Evolutionary conservation across 2,113 vertebrate species (phyloP).

Genomic region (Rhineura floridana): DNA sequence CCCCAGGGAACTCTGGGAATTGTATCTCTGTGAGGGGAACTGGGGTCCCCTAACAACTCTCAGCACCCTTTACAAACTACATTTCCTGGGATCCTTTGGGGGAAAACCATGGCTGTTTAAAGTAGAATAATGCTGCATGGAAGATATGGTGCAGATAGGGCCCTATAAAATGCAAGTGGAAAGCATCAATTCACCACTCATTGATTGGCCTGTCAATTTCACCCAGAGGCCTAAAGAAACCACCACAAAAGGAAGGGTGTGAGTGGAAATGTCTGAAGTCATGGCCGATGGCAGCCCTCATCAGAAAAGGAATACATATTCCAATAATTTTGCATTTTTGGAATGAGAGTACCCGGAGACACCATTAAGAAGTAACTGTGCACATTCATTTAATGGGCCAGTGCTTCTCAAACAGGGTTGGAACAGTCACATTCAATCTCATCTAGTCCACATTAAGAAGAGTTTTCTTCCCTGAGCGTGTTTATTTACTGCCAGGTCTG

Average conservation of each 20-base stretch:
- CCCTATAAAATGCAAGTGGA: conserved; percentile 43
- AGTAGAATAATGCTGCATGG: too few species aligned
- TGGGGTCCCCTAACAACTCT: too few species aligned
- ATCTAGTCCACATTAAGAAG: conserved; percentile 74
- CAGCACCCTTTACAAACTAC: too few species aligned
- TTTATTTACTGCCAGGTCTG: conserved; percentile 77
- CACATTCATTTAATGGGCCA: conserved; percentile 82
- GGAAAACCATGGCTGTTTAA: too few species aligned
- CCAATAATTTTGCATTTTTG: conserved; percentile 80
- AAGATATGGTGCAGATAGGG: too few species aligned
- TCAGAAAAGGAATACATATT: conserved; percentile 70
- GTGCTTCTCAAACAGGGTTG: conserved; percentile 72
- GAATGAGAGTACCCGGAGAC: conserved; percentile 78
- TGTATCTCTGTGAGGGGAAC: too few species aligned
- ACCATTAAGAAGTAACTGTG: conserved; percentile 75
- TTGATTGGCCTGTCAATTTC: conserved; percentile 49
- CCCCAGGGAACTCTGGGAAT: too few species aligned
- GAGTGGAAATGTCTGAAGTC: conserved; percentile 55
- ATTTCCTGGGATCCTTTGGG: too few species aligned
- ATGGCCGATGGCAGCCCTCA: conserved; percentile 56
- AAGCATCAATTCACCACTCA: conserved; percentile 43
- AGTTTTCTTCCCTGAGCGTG: conserved; percentile 72
- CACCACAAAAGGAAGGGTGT: neutral
- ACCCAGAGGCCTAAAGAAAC: neutral
- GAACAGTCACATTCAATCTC: conserved; percentile 77